Base-by-base conservation (phyloP, 1,140 invertebrate species). In the Aphelenchoides avenae region DNA sequence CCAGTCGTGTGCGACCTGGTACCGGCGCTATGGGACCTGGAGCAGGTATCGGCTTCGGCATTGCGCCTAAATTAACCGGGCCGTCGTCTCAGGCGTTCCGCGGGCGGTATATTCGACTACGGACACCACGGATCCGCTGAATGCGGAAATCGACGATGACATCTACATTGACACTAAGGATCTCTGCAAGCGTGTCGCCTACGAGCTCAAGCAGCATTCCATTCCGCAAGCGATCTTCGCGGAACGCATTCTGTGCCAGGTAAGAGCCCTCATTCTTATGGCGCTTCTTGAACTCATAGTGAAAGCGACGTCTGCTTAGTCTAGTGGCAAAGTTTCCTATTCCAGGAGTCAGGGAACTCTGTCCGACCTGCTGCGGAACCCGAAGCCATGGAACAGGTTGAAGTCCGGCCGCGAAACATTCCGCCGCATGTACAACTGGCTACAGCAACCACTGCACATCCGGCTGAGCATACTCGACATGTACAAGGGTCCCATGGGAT, bases 121-220 rank as follows among this genome's bases (percentile, higher is more conserved):
- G 36, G 71, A 76, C 36, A 50, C 51, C 11, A 68, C 52, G 13
- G 71, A 74, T 57, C 74, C 66, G 9, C 40, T 75, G 37, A 75
- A 75, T 56, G 71, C 68, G 13, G 74, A 76, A 50, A 70, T 75
- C 39, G 75, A 75, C 36, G 75, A 75, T 18, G 74, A 75, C 15
- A 70, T 76, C 27, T 75, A 74, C 54, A 78, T 76, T 37, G 76
- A 77, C 40, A 77, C 77, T 9, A 73, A 76, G 48, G 75, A 78
- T 46, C 57, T 77, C 18, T 77, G 75, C 54, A 70, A 76, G 30
- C 34, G 70, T 31, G 75, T 77, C 30, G 70, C 71, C 4, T 77
- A 73, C 34, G 75, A 77, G 51, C 34, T 77, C 26, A 77, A 77
- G 48, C 65, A 60, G 57, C 73, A 77, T 40, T 71, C 71, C 9